Conservation (phyloP, 2,888 invertebrate species). For the Noctua janthe region DNA sequence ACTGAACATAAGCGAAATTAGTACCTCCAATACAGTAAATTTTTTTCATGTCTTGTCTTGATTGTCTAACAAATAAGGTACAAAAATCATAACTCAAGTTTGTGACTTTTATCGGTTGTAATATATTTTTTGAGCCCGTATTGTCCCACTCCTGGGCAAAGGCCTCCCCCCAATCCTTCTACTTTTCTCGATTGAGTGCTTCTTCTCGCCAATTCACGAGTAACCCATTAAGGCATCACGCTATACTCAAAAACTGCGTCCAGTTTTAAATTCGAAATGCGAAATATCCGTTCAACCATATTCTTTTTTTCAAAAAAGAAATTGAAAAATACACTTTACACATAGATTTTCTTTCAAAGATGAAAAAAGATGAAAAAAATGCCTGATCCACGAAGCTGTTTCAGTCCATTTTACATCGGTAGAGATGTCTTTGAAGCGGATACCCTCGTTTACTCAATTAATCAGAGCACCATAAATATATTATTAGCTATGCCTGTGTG, state of each 20-base stretch:
- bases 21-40: neutral
- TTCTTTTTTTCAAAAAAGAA: neutral
- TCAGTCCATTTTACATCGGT: neutral
- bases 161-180: neutral
- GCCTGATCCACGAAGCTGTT: neutral
- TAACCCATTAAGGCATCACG: neutral
- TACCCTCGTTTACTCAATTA: slow-evolving; percentile 39
- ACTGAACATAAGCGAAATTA: slow-evolving; percentile 1
- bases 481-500: slow-evolving; percentile 64
- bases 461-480: slow-evolving; percentile 53
- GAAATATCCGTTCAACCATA: too few relatives aligned
- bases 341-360: neutral
- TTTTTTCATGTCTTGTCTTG: neutral
- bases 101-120: neutral
- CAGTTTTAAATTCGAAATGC: neutral
- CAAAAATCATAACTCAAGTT: neutral
- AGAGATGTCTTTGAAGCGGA: slow-evolving; percentile 24
- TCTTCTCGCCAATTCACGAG: neutral
- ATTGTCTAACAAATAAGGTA: neutral
- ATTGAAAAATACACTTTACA: neutral
- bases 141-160: neutral
- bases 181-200: neutral
- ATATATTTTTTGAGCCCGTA: neutral
- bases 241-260: neutral
- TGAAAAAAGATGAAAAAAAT: neutral